Evolutionary conservation across 2,113 vertebrate species (phyloP).

Genomic region (Phoenicopterus ruber): DNA sequence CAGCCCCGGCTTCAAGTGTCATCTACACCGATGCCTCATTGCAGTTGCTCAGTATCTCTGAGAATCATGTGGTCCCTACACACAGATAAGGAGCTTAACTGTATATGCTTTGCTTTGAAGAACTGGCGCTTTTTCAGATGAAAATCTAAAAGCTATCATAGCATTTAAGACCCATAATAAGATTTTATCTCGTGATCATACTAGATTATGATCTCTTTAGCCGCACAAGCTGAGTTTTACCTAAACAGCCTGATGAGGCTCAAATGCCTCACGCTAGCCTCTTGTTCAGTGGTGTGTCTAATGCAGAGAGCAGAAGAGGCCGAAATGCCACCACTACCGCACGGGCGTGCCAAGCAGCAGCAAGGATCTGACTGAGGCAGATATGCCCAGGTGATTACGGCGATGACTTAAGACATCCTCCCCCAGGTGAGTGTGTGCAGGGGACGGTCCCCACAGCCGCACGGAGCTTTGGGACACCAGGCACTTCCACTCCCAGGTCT

Average conservation of each 20-base stretch:
- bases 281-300: neutral
- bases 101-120: neutral
- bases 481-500: neutral
- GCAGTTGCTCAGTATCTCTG: neutral
- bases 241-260: neutral
- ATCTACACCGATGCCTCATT: neutral
- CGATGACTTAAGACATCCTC: too few relatives aligned
- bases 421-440: neutral
- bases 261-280: neutral
- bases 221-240: neutral
- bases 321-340: neutral
- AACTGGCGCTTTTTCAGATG: neutral
- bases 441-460: neutral
- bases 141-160: neutral
- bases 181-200: neutral
- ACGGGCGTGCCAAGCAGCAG: neutral
- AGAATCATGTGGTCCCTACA: neutral
- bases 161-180: neutral
- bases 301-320: neutral
- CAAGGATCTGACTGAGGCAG: neutral
- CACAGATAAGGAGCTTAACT: neutral
- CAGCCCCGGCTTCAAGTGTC: neutral
- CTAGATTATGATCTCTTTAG: neutral
- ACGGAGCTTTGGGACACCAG: too few relatives aligned
- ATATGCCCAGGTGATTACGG: rapidly evolving